Conservation (phyloP, 2,797 vertebrate genomes). For the Halcyon leucocephala region DNA sequence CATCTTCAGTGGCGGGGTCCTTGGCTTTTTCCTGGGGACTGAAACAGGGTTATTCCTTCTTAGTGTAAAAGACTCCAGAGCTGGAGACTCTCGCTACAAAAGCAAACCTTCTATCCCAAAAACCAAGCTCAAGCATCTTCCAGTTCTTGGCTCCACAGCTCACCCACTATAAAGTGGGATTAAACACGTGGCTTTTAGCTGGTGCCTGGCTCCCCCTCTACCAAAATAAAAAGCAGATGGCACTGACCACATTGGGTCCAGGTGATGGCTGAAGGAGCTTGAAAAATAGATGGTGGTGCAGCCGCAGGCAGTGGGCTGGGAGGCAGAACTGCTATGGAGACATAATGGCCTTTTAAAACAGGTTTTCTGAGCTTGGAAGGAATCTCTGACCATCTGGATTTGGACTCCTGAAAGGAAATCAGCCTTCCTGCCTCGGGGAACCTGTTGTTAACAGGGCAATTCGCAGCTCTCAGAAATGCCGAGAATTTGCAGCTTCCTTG, state of each 20-base stretch:
- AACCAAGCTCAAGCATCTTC: neutral
- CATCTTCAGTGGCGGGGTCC: neutral
- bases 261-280: neutral
- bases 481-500: neutral
- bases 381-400: conserved; percentile 51
- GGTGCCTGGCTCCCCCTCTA: neutral
- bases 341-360: conserved; percentile 18
- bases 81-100: neutral
- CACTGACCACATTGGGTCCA: neutral
- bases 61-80: neutral
- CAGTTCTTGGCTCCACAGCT: accelerated
- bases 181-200: neutral
- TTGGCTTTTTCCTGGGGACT: neutral
- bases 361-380: conserved; percentile 45
- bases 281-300: neutral
- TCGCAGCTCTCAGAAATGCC: neutral
- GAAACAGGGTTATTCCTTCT: neutral
- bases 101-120: neutral
- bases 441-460: neutral
- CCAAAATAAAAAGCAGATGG: neutral
- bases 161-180: neutral
- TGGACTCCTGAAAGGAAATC: conserved; percentile 41
- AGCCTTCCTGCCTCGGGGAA: conserved; percentile 7
- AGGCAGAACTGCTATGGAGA: conserved; percentile 6
- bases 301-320: neutral